Percentiles rank a stretch among this genome's conserved stretches.
phyloP scores from a whole-genome alignment of 2,797 vertebrate species.

The Botia almorhae region DNA sequence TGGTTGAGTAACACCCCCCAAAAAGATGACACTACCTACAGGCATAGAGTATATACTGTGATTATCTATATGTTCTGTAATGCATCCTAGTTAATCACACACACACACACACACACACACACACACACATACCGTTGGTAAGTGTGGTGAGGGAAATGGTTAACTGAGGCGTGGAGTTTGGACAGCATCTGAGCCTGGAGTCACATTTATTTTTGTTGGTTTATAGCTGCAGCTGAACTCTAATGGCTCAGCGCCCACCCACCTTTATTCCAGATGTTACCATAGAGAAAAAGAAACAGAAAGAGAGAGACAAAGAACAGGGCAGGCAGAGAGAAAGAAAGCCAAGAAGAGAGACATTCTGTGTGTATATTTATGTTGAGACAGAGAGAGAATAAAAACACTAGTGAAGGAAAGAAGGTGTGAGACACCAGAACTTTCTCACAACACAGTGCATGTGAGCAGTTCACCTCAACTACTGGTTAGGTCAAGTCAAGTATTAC shows the following conservation, averaged over 20 bases:
- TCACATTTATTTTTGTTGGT: slow-evolving; percentile 79
- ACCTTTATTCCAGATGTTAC: slow-evolving; percentile 89
- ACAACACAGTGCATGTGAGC: not conserved
- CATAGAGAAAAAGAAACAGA: slow-evolving; percentile 74
- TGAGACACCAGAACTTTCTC: slow-evolving; percentile 19
- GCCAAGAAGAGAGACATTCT: slow-evolving; percentile 62
- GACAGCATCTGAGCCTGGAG: slow-evolving; percentile 33
- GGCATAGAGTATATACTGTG: not conserved
- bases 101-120: slow-evolving; percentile 11
- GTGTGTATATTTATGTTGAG: not conserved
- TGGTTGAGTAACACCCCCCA: too few relatives aligned
- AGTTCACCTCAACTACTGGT: not conserved
- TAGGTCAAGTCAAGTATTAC: not conserved
- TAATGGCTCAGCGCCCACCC: slow-evolving; percentile 79
- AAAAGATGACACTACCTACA: not conserved
- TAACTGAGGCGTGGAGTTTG: slow-evolving; percentile 44
- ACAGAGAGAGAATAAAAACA: not conserved
- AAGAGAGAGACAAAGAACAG: slow-evolving; percentile 60
- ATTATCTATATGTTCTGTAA: slow-evolving; percentile 34
- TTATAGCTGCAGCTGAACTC: slow-evolving; percentile 80
- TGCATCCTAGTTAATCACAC: slow-evolving; percentile 8
- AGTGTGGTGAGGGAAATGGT: slow-evolving; percentile 42
- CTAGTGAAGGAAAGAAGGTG: not conserved
- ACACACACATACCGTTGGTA: slow-evolving; percentile 5
- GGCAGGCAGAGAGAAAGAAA: slow-evolving; percentile 55